Percentiles rank a stretch among this genome's conserved stretches.
phyloP scores from a whole-genome alignment of 2,113 vertebrate genomes.

The Vidua chalybeata region DNA sequence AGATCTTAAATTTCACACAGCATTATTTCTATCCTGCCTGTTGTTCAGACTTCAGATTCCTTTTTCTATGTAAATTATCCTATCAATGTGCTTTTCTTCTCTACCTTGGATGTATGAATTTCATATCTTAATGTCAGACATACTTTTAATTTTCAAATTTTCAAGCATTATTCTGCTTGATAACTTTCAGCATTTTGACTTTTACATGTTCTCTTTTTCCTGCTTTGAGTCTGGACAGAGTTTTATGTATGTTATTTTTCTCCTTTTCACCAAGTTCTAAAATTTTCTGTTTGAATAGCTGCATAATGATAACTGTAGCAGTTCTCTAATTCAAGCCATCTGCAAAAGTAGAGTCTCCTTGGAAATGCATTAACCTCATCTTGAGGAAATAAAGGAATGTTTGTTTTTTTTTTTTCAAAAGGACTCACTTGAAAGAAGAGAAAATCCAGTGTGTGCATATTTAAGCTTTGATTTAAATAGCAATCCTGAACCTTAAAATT shows the following conservation, averaged over 20 bases:
- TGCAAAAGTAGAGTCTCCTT: not conserved
- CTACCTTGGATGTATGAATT: not conserved
- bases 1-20: not conserved
- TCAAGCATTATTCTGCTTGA: not conserved
- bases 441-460: not conserved
- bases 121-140: not conserved
- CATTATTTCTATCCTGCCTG: not conserved
- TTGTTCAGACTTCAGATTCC: not conserved
- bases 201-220: not conserved
- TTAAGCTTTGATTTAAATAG: not conserved
- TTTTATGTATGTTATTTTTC: not conserved
- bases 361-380: not conserved
- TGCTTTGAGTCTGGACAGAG: not conserved
- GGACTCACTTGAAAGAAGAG: not conserved
- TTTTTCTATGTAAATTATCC: not conserved
- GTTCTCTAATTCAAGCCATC: not conserved
- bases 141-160: not conserved
- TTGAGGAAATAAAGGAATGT: not conserved
- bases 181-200: not conserved
- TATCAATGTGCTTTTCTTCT: not conserved
- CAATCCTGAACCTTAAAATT: not conserved
- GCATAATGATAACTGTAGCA: not conserved
- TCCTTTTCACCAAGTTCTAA: not conserved
- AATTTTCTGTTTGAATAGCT: not conserved
- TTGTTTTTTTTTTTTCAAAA: not conserved